These are phyloP conservation scores for Drosophila trapezifrons DNA, from an alignment of 1,140 invertebrate species.

Conservation along the genomic window DNA sequence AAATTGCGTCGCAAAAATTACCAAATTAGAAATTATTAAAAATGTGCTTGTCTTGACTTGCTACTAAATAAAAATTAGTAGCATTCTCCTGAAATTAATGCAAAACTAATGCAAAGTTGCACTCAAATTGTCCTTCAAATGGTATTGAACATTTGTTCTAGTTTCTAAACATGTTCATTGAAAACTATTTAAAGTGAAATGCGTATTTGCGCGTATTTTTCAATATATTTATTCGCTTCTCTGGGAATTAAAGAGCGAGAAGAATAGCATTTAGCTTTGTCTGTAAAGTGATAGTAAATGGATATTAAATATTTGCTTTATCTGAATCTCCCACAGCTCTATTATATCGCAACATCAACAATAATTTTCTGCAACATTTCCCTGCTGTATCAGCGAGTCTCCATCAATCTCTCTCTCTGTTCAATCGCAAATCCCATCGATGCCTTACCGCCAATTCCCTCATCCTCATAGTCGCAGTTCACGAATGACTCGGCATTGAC, in stretches of 20 bases:
- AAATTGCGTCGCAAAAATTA: slow-evolving; percentile 43
- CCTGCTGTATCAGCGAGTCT: not conserved
- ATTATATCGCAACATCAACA: not conserved
- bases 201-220: not conserved
- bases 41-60: no score
- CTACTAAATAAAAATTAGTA: not conserved
- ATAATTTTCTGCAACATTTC: not conserved
- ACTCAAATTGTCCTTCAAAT: slow-evolving; percentile 24
- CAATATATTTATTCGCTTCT: no score
- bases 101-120: not conserved
- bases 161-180: slow-evolving; percentile 14
- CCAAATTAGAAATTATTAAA: slow-evolving; percentile 17
- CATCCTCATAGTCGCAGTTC: slow-evolving; percentile 58
- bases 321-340: no score
- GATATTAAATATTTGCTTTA: not conserved
- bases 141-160: slow-evolving; percentile 31
- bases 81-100: not conserved
- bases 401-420: not conserved
- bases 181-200: slow-evolving; percentile 8
- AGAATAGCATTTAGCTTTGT: not conserved
- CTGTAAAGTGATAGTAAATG: not conserved
- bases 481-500: slow-evolving; percentile 21
- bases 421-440: slow-evolving; percentile 11
- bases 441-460: slow-evolving; percentile 72
- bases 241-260: not conserved